phyloP scores from a whole-genome alignment of 2,797 vertebrate species.

The Mus spretus region DNA sequence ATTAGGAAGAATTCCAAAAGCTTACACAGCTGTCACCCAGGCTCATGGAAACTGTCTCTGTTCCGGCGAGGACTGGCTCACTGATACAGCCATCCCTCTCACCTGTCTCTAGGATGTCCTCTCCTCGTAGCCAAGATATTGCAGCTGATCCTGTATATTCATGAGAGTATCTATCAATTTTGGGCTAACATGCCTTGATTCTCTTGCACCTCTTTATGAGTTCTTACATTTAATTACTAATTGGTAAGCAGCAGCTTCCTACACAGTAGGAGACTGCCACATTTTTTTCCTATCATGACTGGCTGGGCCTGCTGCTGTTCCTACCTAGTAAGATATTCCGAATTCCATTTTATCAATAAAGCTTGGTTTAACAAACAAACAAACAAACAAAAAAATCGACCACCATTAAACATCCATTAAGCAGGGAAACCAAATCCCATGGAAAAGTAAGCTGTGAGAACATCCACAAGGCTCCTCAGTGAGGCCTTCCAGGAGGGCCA shows the following conservation, averaged over 20 bases:
- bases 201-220: slow-evolving; percentile 89
- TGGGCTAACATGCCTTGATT: slow-evolving; percentile 86
- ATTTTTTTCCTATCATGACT: slow-evolving; percentile 88
- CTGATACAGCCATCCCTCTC: slow-evolving; percentile 78
- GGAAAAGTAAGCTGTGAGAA: background rate
- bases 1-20: slow-evolving; percentile 85
- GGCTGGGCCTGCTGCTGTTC: slow-evolving; percentile 92
- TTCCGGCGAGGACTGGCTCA: slow-evolving; percentile 74
- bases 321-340: slow-evolving; percentile 89
- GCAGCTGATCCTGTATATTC: slow-evolving; percentile 79
- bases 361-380: slow-evolving; percentile 92
- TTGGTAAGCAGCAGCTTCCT: slow-evolving; percentile 88
- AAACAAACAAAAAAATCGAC: too few species aligned
- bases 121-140: slow-evolving; percentile 76
- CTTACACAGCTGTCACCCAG: slow-evolving; percentile 77
- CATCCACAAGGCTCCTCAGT: accelerated
- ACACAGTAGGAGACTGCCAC: slow-evolving; percentile 88
- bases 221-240: slow-evolving; percentile 87
- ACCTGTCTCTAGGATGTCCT: slow-evolving; percentile 75
- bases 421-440: background rate
- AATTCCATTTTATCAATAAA: slow-evolving; percentile 94
- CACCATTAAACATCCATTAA: background rate
- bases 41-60: slow-evolving; percentile 77
- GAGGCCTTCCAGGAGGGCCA: background rate
- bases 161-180: slow-evolving; percentile 74